Percentiles rank a stretch among this genome's conserved stretches.
Conservation (phyloP, 2,888 invertebrate species). For the Pollenia labialis region DNA sequence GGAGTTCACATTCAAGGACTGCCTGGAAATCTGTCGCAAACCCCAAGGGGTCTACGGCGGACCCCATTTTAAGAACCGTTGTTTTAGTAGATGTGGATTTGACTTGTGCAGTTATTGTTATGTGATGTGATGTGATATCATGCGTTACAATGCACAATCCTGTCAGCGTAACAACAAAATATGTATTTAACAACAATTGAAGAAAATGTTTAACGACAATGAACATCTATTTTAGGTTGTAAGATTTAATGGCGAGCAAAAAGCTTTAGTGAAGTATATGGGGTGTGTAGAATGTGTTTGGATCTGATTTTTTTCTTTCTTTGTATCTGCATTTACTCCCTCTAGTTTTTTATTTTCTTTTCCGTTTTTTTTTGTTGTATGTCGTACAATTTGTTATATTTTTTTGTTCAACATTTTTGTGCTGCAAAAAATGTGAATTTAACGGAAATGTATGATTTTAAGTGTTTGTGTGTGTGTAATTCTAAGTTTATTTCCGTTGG, state of each 20-base stretch:
- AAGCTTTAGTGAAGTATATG: neutral
- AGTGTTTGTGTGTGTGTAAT: constrained; percentile 7
- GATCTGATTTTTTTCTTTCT: constrained; percentile 2
- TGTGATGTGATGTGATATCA: constrained; percentile 55
- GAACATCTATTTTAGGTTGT: constrained; percentile 57
- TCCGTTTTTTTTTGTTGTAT: constrained; percentile 53
- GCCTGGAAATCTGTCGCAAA: too few species aligned
- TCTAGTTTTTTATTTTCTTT: constrained; percentile 49
- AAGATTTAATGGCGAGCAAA: constrained; percentile 53
- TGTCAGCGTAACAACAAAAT: constrained; percentile 36
- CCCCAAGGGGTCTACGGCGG: too few species aligned
- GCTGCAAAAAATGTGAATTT: constrained; percentile 28
- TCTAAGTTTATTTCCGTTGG: neutral
- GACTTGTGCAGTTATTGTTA: constrained; percentile 55
- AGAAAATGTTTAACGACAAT: constrained; percentile 61
- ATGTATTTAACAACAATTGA: constrained; percentile 12
- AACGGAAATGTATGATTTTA: constrained; percentile 13
- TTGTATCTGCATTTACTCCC: constrained; percentile 29
- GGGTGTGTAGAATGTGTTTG: neutral
- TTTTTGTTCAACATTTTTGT: constrained; percentile 32
- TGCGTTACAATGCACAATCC: constrained; percentile 41
- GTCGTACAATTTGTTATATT: constrained; percentile 19
- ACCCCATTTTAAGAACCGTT: too few species aligned
- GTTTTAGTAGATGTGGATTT: constrained; percentile 15
- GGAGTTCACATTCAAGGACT: too few species aligned